Base-by-base conservation (phyloP, 64 coral and sea anemone species). In the Actinia equina region DNA sequence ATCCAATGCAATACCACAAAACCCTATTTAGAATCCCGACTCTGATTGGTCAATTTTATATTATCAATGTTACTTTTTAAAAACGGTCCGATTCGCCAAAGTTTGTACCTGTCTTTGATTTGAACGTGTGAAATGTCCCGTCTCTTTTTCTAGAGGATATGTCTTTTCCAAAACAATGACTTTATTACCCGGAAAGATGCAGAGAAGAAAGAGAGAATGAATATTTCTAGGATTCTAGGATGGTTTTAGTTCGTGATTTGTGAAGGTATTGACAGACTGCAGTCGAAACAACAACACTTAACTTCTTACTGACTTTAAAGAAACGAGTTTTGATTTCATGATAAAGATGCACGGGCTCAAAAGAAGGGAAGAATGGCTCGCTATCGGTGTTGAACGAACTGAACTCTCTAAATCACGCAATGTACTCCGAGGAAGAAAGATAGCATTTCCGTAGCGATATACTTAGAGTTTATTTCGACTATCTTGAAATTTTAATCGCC, bases 251-350 rank as follows among this genome's bases (percentile, higher is more conserved):
- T 15, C 4, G 13, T 27, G n/a, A 71, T 25, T 27, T 25, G 8
- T 27, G 65, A 74, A 74, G 9, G 23, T 42, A 74, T 9, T 74
- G 69, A 74, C 69, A 74, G 13, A 14, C 25, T 74, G 69, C 1
- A 74, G 27, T 74, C 25, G n/a, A 23, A 74, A 83, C 88, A 71
- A 92, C 45, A 10, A 85, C 85, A 96, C 91, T 96, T 96, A 96
- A 96, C 94, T 96, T 91, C 65, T 27, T 12, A 44, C 22, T 96
- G 94, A 96, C 94, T 96, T 96, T 93, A 44, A 59, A 87, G 83
- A 87, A 63, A 93, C 79, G 63, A 63, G 70, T 53, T 88, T 89
- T 89, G 79, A 84, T 85, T 59, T 14, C 60, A 52, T 87, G 85
- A 90, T 96, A 86, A 96, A 85, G 57, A 51, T 23, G 52, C 14